Evolutionary conservation across 1,140 invertebrate species (phyloP).

Genomic region (Wiebesia pumilae): DNA sequence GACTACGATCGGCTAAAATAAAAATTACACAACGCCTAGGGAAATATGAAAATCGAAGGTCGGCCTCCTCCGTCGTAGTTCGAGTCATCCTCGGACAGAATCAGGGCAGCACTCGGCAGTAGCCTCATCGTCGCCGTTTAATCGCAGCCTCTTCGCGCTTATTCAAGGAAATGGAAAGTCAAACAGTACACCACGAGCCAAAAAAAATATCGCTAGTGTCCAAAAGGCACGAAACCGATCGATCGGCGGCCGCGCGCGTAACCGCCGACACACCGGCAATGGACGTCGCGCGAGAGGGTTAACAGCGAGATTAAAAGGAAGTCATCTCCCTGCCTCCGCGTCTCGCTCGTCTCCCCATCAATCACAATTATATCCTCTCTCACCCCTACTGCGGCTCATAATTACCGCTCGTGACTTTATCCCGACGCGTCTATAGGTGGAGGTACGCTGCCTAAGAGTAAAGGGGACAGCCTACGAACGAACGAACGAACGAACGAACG

Average conservation of each 20-base stretch:
- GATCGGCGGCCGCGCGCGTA: background rate
- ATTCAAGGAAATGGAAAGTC: too few relatives aligned
- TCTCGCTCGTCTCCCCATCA: constrained; percentile 65
- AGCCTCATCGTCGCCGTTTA: background rate
- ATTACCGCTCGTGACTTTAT: constrained; percentile 71
- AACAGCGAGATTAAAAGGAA: constrained; percentile 71
- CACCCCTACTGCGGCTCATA: constrained; percentile 64
- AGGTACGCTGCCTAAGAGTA: constrained; percentile 5
- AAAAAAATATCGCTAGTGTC: background rate
- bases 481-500: background rate
- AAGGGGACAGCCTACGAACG: constrained; percentile 26
- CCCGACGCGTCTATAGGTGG: constrained; percentile 54
- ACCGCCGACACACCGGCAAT: constrained; percentile 57
- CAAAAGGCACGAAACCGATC: constrained; percentile 4
- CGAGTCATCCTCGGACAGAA: background rate
- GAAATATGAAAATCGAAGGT: background rate
- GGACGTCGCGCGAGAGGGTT: constrained; percentile 64
- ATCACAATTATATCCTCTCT: constrained; percentile 71
- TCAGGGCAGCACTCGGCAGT: background rate
- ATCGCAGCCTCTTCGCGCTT: too few relatives aligned
- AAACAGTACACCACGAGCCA: too few relatives aligned
- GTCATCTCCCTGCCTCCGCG: constrained; percentile 64
- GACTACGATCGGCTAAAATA: background rate
- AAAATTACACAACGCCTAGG: background rate
- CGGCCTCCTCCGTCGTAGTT: background rate